Evolutionary conservation across 2,888 invertebrate species (phyloP).

Genomic region (Harpalus rufipes): DNA sequence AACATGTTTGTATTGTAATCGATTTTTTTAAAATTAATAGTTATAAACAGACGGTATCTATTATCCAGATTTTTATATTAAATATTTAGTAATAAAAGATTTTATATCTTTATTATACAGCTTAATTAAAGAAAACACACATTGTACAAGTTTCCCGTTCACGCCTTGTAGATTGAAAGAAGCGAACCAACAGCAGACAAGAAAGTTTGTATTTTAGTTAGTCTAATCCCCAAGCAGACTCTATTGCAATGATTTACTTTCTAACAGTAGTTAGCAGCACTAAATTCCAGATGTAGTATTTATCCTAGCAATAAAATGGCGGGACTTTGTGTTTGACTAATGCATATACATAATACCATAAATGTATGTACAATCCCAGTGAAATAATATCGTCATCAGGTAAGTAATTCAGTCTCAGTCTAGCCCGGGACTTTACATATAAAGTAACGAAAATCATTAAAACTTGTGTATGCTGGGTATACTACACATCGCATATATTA

Average conservation of each 20-base stretch:
- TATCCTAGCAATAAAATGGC: constrained; percentile 21
- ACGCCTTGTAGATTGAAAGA: not conserved
- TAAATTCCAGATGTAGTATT: constrained; percentile 34
- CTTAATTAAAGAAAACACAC: not conserved
- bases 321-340: constrained; percentile 48
- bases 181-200: not conserved
- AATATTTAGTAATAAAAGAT: not conserved
- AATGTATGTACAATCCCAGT: constrained; percentile 23
- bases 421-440: constrained; percentile 36
- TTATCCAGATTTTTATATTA: too few relatives aligned
- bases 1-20: too few relatives aligned
- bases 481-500: constrained; percentile 49
- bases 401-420: constrained; percentile 30
- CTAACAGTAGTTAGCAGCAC: constrained; percentile 19
- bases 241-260: constrained; percentile 10
- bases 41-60: too few relatives aligned
- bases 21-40: too few relatives aligned
- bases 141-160: not conserved
- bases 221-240: constrained; percentile 6
- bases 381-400: constrained; percentile 50
- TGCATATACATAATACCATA: constrained; percentile 39
- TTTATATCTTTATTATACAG: not conserved
- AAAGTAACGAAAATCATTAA: constrained; percentile 59
- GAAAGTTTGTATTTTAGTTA: constrained; percentile 3
- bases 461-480: constrained; percentile 44